Base-by-base conservation (phyloP, 2,113 vertebrate genomes). In the Plestiodon gilberti region DNA sequence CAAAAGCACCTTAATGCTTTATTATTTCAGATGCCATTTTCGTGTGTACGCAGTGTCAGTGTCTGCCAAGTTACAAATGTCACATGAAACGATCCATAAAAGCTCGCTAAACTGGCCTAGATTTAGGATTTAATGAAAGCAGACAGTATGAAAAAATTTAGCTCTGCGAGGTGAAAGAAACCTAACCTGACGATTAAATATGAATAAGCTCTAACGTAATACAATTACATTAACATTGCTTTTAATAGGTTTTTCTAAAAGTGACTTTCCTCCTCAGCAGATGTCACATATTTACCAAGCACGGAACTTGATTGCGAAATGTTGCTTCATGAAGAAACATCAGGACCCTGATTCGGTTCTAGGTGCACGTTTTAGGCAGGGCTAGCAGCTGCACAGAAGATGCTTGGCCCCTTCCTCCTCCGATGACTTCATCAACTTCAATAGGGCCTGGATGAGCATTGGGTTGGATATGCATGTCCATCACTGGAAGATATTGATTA, bases 1-100 rank as follows among this genome's bases (percentile, higher is more conserved):
- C 93, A 81, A 85, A 92, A 87, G 94, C 94, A 90, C 92, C 87
- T 92, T 93, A 95, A 96, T 95, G 94, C 92, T 94, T 94, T 91
- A 94, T 94, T 88, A 93, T 95, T 95, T 96, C 87, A 94, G 94
- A 94, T 92, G 81, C 87, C 93, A 93, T 94, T 95, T 95, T 93
- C 94, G 94, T 94, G 90, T 94, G 91, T 92, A 91, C 88, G 88
- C 91, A 95, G 95, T 95, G 91, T 89, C 88, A 92, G 30, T 81
- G 89, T 84, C 90, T 95, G 92, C 80, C 87, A 95, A 96, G 93
- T 95, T 93, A 78, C 90, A 87, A 95, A 94, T 95, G 94, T 88
- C 1, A 0, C 90, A 91, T 90, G 89, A 94, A 96, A 93, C 90
- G 94, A 90, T 94, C 89, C 85, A 89, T 92, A 92, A 94, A 90